Evolutionary conservation across 2,888 invertebrate genomes (phyloP).

Genomic region (Amiota mariae): DNA sequence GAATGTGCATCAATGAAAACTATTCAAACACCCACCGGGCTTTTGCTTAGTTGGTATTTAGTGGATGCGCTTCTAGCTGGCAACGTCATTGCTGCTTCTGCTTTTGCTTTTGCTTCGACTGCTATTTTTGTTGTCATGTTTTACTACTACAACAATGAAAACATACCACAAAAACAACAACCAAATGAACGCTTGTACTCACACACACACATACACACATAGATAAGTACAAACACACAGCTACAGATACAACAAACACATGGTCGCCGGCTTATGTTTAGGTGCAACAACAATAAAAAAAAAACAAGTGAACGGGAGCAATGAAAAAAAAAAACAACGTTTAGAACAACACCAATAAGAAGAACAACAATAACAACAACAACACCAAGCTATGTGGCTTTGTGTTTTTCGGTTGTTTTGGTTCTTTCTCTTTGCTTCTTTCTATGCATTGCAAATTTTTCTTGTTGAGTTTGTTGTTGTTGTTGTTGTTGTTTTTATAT

Average conservation of each 20-base stretch:
- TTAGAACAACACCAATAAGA: constrained; percentile 2
- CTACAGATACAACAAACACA: not conserved
- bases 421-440: too few species aligned
- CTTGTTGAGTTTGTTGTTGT: too few species aligned
- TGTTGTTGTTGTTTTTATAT: too few species aligned
- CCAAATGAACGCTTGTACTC: not conserved
- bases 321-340: not conserved
- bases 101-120: too few species aligned
- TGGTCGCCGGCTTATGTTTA: not conserved
- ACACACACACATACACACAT: too few species aligned
- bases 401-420: not conserved
- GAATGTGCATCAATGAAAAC: not conserved
- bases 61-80: constrained; percentile 20
- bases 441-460: too few species aligned
- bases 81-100: not conserved
- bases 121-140: constrained; percentile 26
- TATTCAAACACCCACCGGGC: constrained; percentile 10
- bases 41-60: constrained; percentile 12
- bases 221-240: too few species aligned
- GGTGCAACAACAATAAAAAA: not conserved
- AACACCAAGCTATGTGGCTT: not conserved
- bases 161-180: constrained; percentile 13
- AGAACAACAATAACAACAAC: not conserved
- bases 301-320: not conserved
- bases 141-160: constrained; percentile 15